phyloP scores from a whole-genome alignment of 2,113 vertebrate species.

The Oncorhynchus nerka region DNA sequence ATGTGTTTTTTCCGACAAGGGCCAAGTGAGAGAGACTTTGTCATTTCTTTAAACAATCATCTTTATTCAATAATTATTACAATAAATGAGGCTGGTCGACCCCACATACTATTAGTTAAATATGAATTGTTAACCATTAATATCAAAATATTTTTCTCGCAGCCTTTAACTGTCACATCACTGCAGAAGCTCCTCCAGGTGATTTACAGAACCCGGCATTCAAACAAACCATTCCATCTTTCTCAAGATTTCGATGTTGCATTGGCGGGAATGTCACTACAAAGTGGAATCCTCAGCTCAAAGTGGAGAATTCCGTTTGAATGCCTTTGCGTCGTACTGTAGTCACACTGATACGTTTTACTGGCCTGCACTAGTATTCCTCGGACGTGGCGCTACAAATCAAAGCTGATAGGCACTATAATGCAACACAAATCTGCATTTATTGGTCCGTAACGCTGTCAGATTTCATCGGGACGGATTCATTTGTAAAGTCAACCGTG shows the following conservation, averaged over 20 bases:
- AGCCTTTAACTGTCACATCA: not conserved
- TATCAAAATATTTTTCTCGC: not conserved
- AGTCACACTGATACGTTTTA: not conserved
- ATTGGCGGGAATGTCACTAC: not conserved
- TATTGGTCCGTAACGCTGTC: constrained; percentile 48
- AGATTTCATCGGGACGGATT: constrained; percentile 33
- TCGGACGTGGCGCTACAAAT: constrained; percentile 45
- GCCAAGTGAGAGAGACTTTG: too few relatives aligned
- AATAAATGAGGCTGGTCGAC: too few relatives aligned
- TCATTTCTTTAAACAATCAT: too few relatives aligned
- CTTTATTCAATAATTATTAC: too few relatives aligned
- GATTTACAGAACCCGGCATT: not conserved
- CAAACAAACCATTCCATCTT: not conserved
- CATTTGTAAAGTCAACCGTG: constrained; percentile 48
- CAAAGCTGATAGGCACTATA: constrained; percentile 45
- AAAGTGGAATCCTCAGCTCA: not conserved
- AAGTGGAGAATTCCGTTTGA: too few relatives aligned
- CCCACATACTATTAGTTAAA: too few relatives aligned
- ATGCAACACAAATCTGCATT: constrained; percentile 62
- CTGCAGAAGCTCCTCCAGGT: not conserved
- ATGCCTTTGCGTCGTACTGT: not conserved
- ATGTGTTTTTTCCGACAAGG: not conserved
- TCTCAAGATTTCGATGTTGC: not conserved
- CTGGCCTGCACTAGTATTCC: constrained; percentile 19
- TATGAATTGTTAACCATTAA: not conserved